Conservation (phyloP, 2,888 invertebrate species). For the Dugesia japonica region DNA sequence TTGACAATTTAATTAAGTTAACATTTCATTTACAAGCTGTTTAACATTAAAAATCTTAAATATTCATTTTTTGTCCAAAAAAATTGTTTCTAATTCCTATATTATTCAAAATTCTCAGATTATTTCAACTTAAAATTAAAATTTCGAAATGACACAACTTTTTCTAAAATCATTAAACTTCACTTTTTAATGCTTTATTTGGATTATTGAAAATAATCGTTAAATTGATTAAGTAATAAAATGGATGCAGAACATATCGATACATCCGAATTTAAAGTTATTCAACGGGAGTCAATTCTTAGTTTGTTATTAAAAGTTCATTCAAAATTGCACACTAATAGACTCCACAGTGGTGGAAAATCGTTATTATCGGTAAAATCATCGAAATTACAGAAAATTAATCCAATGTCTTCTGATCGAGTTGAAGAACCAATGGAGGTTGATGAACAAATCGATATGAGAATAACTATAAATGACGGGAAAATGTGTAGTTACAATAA, state of each 20-base stretch:
- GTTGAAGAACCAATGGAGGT: neutral
- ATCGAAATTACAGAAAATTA: neutral
- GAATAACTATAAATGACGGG: neutral
- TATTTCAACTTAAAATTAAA: no score
- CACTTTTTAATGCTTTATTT: no score
- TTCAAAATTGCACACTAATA: neutral
- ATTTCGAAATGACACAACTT: no score
- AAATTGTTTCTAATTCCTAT: no score
- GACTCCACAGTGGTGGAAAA: neutral
- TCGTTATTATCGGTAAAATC: neutral
- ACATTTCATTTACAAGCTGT: no score
- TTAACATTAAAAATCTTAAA: no score
- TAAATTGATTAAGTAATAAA: neutral
- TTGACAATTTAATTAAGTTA: no score
- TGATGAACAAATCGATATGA: neutral
- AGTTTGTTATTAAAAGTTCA: neutral
- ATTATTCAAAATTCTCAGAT: no score
- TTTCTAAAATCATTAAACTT: no score
- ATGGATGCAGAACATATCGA: neutral
- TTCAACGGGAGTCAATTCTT: neutral
- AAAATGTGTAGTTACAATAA: neutral
- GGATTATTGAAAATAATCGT: no score
- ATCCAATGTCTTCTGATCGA: neutral
- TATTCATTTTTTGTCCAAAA: no score
- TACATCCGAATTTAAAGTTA: neutral